Conservation (phyloP, 1,140 invertebrate species). For the Heliconius himera region DNA sequence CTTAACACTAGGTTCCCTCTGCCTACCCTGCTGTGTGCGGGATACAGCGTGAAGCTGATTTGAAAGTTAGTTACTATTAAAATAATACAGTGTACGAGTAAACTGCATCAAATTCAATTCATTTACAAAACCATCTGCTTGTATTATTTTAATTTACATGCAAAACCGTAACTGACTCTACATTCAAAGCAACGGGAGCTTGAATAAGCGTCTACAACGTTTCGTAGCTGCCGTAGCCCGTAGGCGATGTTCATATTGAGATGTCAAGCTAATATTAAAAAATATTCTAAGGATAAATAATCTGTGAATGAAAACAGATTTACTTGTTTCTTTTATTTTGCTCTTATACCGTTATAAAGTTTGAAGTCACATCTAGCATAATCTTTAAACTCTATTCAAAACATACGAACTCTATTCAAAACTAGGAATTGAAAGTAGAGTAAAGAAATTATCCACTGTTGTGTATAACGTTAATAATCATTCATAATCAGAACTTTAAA, state of each 20-base stretch:
- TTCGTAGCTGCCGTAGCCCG: too few relatives aligned
- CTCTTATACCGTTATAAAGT: neutral
- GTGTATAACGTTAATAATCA: slow-evolving; percentile 29
- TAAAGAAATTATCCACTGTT: slow-evolving; percentile 10
- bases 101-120: too few relatives aligned
- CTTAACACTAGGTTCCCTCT: too few relatives aligned
- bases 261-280: neutral
- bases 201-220: too few relatives aligned
- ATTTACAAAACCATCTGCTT: too few relatives aligned
- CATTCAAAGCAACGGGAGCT: too few relatives aligned
- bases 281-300: neutral
- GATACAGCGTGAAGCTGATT: too few relatives aligned
- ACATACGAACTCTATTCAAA: neutral
- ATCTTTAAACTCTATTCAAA: neutral
- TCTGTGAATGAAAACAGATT: neutral
- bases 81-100: too few relatives aligned
- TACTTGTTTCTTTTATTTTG: neutral
- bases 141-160: too few relatives aligned
- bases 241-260: slow-evolving; percentile 2
- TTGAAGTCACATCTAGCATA: neutral
- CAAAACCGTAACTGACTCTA: too few relatives aligned
- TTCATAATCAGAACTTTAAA: slow-evolving; percentile 32
- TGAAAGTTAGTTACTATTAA: too few relatives aligned
- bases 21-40: too few relatives aligned
- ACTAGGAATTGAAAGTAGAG: neutral